Evolutionary conservation across 2,113 vertebrate genomes (phyloP).

Genomic region (Macrotis lagotis): DNA sequence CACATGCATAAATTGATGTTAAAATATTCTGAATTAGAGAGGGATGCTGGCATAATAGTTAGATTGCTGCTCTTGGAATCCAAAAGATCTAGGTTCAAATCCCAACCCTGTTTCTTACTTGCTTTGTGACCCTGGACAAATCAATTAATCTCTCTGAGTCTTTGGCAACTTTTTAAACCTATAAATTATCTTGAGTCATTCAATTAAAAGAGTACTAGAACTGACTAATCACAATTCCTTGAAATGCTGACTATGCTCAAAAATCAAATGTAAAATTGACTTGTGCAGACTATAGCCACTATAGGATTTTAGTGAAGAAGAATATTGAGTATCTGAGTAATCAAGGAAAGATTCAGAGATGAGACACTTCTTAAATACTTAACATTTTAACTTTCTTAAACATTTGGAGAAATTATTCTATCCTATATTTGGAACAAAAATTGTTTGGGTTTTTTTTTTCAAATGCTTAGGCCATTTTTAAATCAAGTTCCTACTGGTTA

Average conservation of each 20-base stretch:
- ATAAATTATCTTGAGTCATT: neutral
- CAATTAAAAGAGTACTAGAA: neutral
- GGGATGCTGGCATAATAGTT: neutral
- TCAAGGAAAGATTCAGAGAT: neutral
- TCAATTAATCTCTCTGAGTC: neutral
- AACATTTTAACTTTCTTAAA: no score
- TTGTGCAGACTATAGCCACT: neutral
- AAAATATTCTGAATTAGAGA: neutral
- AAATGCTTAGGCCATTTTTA: neutral
- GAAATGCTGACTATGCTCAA: neutral
- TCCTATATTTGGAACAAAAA: neutral
- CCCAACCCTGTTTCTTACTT: neutral
- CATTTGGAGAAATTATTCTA: neutral
- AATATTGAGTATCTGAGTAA: neutral
- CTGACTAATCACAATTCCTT: neutral
- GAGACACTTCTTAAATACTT: neutral
- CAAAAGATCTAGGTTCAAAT: neutral
- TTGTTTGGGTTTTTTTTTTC: neutral
- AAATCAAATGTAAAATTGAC: constrained; percentile 45
- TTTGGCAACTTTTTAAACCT: neutral
- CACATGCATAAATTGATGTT: neutral
- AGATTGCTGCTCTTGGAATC: neutral
- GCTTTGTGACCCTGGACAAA: neutral
- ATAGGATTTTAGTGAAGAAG: constrained; percentile 27
- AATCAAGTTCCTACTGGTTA: neutral